Percentiles rank a stretch among this genome's conserved stretches.
Evolutionary conservation across 2,113 vertebrate genomes (phyloP).

Genomic region (Dolichallabes microphthalmus): DNA sequence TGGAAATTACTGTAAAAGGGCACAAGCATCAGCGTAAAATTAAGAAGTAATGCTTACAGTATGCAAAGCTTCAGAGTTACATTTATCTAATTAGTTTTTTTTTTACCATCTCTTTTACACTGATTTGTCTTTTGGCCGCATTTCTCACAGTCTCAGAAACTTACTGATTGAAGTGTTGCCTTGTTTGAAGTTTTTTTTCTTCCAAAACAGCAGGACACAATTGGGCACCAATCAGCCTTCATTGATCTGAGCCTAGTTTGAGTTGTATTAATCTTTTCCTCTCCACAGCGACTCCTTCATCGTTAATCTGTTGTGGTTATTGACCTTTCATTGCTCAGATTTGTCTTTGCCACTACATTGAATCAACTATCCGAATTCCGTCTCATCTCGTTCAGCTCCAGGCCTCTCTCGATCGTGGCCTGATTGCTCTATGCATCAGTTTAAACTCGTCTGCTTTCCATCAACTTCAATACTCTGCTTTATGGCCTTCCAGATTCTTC

Average conservation of each 20-base stretch:
- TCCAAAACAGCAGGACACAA: background rate
- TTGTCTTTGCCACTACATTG: background rate
- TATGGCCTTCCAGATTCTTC: background rate
- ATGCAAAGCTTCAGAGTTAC: background rate
- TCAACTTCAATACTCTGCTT: constrained; percentile 29
- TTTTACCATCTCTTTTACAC: background rate
- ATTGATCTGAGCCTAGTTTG: background rate
- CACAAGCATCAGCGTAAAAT: background rate
- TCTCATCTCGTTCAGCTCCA: background rate
- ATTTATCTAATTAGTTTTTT: background rate
- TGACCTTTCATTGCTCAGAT: background rate
- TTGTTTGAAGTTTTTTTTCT: background rate
- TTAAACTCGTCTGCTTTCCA: constrained; percentile 12
- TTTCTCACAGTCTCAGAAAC: background rate
- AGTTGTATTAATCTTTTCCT: constrained; percentile 7
- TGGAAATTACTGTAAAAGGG: background rate
- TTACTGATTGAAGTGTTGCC: background rate
- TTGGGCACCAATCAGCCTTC: background rate
- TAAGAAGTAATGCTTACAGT: background rate
- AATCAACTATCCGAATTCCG: background rate
- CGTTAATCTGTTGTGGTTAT: background rate
- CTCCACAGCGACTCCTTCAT: background rate
- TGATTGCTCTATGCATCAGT: constrained; percentile 1
- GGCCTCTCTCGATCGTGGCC: background rate
- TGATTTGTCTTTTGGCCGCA: background rate